phyloP scores from a whole-genome alignment of 2,113 vertebrate genomes.

The Halichoeres trimaculatus region DNA sequence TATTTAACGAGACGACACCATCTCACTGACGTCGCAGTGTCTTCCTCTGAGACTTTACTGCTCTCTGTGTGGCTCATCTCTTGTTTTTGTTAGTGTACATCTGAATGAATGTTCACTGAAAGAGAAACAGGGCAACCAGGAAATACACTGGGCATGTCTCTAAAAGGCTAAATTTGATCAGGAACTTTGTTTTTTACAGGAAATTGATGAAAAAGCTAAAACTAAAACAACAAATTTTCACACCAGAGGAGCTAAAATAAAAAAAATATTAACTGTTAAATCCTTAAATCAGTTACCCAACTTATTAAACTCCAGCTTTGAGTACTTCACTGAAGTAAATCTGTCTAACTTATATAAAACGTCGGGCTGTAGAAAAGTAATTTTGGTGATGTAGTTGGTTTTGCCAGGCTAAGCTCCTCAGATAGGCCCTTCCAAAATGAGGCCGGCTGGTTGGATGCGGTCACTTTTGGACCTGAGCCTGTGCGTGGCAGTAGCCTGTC shows the following conservation, averaged over 20 bases:
- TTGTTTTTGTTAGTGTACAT: neutral
- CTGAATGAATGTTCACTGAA: neutral
- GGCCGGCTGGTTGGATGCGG: neutral
- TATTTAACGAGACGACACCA: neutral
- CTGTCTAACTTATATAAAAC: slow-evolving; percentile 15
- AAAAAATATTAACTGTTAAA: too few species aligned
- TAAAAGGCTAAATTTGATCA: too few species aligned
- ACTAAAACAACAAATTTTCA: neutral
- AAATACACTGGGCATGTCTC: too few species aligned
- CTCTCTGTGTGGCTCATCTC: neutral
- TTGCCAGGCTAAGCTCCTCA: slow-evolving; percentile 44
- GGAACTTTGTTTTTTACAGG: too few species aligned
- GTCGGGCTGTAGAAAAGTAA: neutral
- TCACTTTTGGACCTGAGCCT: slow-evolving; percentile 24
- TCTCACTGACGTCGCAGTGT: neutral
- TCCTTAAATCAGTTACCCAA: fast-evolving
- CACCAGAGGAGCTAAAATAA: neutral
- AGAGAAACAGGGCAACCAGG: neutral
- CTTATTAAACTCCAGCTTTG: neutral
- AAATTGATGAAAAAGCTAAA: too few species aligned
- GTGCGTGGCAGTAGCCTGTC: neutral
- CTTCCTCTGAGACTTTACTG: neutral
- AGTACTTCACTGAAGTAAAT: neutral
- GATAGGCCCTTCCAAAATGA: neutral
- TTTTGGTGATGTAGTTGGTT: slow-evolving; percentile 15